Evolutionary conservation across 1,140 invertebrate genomes (phyloP).

Genomic region (Tetragonula clypearis): DNA sequence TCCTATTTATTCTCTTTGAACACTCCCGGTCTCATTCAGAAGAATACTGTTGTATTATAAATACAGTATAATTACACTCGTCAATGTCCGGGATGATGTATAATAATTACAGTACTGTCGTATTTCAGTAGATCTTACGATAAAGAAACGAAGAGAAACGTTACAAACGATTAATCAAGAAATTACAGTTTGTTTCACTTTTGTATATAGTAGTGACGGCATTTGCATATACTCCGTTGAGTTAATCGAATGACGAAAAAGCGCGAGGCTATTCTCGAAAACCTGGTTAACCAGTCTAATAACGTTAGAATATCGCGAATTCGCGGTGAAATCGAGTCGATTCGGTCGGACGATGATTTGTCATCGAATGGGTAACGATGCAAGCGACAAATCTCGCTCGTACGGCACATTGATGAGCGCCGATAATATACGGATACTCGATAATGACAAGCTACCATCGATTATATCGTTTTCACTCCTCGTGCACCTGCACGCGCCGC

Average conservation of each 20-base stretch:
- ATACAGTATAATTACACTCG: neutral
- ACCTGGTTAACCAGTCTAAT: too few species aligned
- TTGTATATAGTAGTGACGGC: neutral
- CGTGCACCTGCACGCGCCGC: slow-evolving; percentile 46
- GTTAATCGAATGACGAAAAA: too few species aligned
- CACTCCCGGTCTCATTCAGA: too few species aligned
- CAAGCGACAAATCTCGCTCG: slow-evolving; percentile 69
- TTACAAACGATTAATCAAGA: neutral
- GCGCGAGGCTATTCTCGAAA: neutral
- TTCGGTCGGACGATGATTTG: slow-evolving; percentile 61
- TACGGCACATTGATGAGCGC: slow-evolving; percentile 55
- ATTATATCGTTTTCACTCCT: slow-evolving; percentile 58
- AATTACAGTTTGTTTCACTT: too few species aligned
- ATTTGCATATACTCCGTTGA: neutral
- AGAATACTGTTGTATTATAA: neutral
- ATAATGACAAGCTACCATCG: slow-evolving; percentile 60
- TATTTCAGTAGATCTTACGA: neutral
- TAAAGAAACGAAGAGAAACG: neutral
- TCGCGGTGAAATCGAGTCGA: neutral
- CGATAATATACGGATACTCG: slow-evolving; percentile 59
- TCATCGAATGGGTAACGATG: slow-evolving; percentile 62
- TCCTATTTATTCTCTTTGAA: too few species aligned
- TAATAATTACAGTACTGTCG: too few species aligned
- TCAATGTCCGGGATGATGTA: neutral
- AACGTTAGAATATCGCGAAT: slow-evolving; percentile 12